Evolutionary conservation across 2,888 invertebrate species (phyloP), one percentile per base, ranked within the genome.

Genomic region (Trichacis sp.): DNA sequence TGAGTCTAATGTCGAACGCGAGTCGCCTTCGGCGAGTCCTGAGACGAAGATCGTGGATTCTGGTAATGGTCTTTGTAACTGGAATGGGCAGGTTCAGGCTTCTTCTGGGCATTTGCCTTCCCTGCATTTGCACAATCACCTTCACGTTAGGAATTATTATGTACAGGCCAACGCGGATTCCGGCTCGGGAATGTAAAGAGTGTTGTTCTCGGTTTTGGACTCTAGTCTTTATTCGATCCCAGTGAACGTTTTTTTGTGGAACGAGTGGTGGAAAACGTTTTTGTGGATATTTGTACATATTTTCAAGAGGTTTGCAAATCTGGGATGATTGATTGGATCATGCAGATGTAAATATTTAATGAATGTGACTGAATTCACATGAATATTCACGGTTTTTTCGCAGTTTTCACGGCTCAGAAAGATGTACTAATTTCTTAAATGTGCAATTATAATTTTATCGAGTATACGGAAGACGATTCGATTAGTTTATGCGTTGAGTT

Each of bases 81-180:
- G 76, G 76, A 74, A 61, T 46, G 69, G 64, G 38, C 65, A 70
- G 29, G 48, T 77, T 5, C 73, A 75, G 20, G 65, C 64, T 18
- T 29, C 72, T 3, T 67, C 68, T 3, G 67, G 57, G 3, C 77
- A 76, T 2, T 67, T 79, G 2, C 71, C 76, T 14, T 63, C 67
- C 17, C 61, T 80, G 20, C 81, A 83, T 68, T 70, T 82, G 33
- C 82, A 82, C 67, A 80, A 79, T 73, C 82, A 82, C 64, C 64
- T 83, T 1, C 82, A 84, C 62, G 75, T 79, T 43, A 77, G 79
- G 50, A 83, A 80, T 71, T 83, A 81, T 49, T 83, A 81, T 57
- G 72, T 82, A 11, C 77, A 80, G 24, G 73, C 82, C 1, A 80
- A 79, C 50, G 73, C 80, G 9, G 74, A 75, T 36, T 74, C 77